phyloP scores from a whole-genome alignment of 2,113 vertebrate genomes.

The Plecturocebus donacophilus region DNA sequence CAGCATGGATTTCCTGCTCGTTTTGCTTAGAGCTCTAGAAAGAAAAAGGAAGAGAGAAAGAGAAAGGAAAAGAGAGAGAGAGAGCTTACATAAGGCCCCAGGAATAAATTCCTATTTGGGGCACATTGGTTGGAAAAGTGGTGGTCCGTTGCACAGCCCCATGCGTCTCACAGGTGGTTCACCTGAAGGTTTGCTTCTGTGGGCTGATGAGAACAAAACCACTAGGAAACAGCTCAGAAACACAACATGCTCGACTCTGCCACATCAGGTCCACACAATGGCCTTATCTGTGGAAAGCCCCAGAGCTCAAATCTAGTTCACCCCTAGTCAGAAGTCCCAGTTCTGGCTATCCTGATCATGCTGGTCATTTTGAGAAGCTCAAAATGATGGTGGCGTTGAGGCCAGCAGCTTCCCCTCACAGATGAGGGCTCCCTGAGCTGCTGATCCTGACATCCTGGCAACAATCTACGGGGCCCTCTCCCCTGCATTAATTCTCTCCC shows the following conservation, averaged over 20 bases:
- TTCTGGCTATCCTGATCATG: neutral
- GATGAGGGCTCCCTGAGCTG: neutral
- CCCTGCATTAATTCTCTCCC: neutral
- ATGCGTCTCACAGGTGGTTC: neutral
- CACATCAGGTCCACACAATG: accelerated
- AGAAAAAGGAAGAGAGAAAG: neutral
- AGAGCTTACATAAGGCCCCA: accelerated
- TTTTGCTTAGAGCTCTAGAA: neutral
- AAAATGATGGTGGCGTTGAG: neutral
- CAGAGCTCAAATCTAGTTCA: neutral
- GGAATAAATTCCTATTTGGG: neutral
- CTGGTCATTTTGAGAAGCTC: neutral
- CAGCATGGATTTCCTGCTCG: neutral
- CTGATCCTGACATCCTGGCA: neutral
- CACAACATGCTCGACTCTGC: neutral
- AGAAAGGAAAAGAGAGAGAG: no score
- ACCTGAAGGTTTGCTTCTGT: neutral
- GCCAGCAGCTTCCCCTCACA: neutral
- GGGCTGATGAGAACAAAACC: neutral
- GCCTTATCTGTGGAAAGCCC: neutral
- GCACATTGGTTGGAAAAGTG: neutral
- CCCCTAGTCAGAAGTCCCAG: neutral
- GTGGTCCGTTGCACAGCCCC: accelerated
- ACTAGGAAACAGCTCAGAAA: neutral
- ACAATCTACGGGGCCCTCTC: neutral